Evolutionary conservation across 1,140 invertebrate genomes (phyloP), one percentile per base, ranked within the genome.

Genomic region (Neomicropteryx cornuta): DNA sequence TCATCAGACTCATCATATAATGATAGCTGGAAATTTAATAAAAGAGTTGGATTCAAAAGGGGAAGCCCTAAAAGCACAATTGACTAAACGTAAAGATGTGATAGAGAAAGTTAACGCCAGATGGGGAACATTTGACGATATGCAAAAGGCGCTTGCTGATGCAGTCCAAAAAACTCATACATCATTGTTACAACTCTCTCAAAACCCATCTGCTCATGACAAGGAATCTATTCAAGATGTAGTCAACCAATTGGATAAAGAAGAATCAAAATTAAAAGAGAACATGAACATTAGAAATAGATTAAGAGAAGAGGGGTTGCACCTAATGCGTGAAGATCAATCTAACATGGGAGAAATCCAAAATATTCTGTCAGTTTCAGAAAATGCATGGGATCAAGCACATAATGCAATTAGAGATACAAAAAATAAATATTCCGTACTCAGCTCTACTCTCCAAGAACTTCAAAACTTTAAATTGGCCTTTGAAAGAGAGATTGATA

Each of bases 301-400:
- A 40, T 43, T 69, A 8, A 50, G 66, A 49, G 72, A 77, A 47
- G 77, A 88, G 65, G 86, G 83, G 1, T 66, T 79, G 14, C 67
- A 77, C 34, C 56, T 91, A 23, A 81, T 89, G 71, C 78, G 81
- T 47, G 79, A 85, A 60, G 87, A 90, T 60, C 78, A 85, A 44
- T 73, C 75, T 18, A 83, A 82, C 45, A 79, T 81, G 55, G 76
- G 79, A 3, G 75, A 76, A 3, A 79, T 90, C 38, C 87, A 91
- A 59, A 81, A 82, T 39, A 76, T 78, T 23, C 52, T 91, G 1
- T 72, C 82, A 2, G 72, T 78, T 0, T 72, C 85, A 23, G 84
- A 90, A 45, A 73, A 76, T 19, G 79, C 80, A 39, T 91, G 82
- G 74, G 85, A 88, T 49, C 80, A 81, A 49, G 61, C 87, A 0